Conservation (phyloP, 2,113 vertebrate species). For the Ancistrus triradiatus region DNA sequence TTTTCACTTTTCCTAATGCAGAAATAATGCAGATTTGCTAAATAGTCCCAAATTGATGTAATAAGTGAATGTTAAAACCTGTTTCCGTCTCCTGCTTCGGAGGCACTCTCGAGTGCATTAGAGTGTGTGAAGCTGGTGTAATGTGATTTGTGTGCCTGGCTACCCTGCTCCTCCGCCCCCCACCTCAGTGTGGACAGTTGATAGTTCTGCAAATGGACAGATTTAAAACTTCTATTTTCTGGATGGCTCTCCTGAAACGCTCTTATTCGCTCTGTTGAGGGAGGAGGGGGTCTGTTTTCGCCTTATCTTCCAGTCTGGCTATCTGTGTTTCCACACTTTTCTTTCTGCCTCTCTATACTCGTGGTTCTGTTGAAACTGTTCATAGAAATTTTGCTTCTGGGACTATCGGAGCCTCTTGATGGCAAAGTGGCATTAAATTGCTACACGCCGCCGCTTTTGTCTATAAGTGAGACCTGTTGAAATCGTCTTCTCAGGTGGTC, state of each 20-base stretch:
- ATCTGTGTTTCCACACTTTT: neutral
- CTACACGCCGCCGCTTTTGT: neutral
- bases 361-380: constrained; percentile 14
- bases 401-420: neutral
- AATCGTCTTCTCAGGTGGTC: too few relatives aligned
- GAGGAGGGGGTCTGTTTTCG: constrained; percentile 21
- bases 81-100: constrained; percentile 44
- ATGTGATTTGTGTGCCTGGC: constrained; percentile 71
- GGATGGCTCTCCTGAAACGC: constrained; percentile 54
- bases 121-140: constrained; percentile 64
- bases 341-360: constrained; percentile 2
- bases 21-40: too few relatives aligned
- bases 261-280: constrained; percentile 13
- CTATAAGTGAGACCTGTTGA: constrained; percentile 2
- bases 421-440: neutral
- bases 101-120: constrained; percentile 69
- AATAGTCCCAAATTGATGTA: too few relatives aligned
- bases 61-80: too few relatives aligned
- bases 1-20: too few relatives aligned
- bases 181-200: constrained; percentile 66
- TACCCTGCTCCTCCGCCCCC: constrained; percentile 60
- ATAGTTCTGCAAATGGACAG: constrained; percentile 74
- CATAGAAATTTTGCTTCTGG: constrained; percentile 13
- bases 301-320: neutral
- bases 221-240: constrained; percentile 69